Evolutionary conservation across 2,797 vertebrate genomes (phyloP), one percentile per base, ranked within the genome.

Genomic region (Protonibea diacanthus): DNA sequence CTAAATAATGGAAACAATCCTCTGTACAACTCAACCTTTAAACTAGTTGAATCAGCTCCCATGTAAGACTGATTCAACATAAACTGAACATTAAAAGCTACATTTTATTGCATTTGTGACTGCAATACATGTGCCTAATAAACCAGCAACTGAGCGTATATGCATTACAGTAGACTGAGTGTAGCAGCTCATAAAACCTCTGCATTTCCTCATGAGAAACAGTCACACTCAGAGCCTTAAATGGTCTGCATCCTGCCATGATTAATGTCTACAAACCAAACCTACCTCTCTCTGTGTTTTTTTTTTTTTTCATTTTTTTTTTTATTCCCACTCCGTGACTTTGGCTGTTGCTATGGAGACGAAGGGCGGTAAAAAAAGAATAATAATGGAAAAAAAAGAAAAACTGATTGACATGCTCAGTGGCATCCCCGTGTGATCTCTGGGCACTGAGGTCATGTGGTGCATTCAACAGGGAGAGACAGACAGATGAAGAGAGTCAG

Each of bases 321-420:
- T 20, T 63, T 72, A 71, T 63, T 74, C 64, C 67, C 56, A 67
- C 56, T 69, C 67, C 62, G 48, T 71, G 64, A 71, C 55, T 86
- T 81, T 80, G 74, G 78, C 85, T 90, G 89, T 89, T 91, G 83
- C 84, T 58, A 89, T 91, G 86, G 90, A 82, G 71, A 89, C 90
- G 27, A 62, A 60, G 51, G 45, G 75, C 66, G 70, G 76, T 55
- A 45, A 45, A 68, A 61, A 65, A 49, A 44, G 25, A 17, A 6
- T 2, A 40, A 52, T 14, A 56, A 68, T 7, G 6, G 72, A 11
- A 53, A 42, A 65, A 60, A 10, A 57, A 77, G 62, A 44, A 63
- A 47, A 67, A 47, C 70, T 78, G 55, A 55, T 15, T 74, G 83
- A 71, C 75, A 61, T 66, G 71, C 57, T 83, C 57, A 44, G 73